phyloP scores from a whole-genome alignment of 2,888 invertebrate genomes.

The Nomada fabriciana region DNA sequence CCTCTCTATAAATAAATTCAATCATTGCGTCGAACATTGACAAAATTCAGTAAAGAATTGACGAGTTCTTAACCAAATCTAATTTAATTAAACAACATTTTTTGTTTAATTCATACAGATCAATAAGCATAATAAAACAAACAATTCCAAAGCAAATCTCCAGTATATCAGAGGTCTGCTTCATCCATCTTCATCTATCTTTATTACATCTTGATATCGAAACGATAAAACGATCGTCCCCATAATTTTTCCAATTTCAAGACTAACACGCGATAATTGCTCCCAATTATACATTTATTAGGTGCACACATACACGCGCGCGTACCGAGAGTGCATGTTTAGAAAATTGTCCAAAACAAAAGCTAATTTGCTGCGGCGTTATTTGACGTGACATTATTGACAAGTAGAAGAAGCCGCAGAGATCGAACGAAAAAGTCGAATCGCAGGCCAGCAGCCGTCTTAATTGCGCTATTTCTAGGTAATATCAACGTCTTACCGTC shows the following conservation, averaged over 20 bases:
- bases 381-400: conserved; percentile 59
- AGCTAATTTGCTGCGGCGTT: conserved; percentile 24
- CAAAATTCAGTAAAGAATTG: too few relatives aligned
- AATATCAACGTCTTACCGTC: conserved; percentile 49
- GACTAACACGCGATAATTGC: conserved; percentile 16
- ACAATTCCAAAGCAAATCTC: neutral
- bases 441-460: conserved; percentile 20
- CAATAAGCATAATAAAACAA: too few relatives aligned
- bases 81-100: too few relatives aligned
- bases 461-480: conserved; percentile 52
- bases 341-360: conserved; percentile 23
- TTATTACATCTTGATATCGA: neutral
- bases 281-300: conserved; percentile 36
- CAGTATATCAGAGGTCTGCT: neutral
- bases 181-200: neutral
- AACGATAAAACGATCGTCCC: conserved; percentile 1
- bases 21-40: too few relatives aligned
- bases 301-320: conserved; percentile 5
- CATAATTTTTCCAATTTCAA: conserved; percentile 13
- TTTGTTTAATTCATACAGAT: too few relatives aligned
- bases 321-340: conserved; percentile 30
- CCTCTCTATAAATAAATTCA: too few relatives aligned
- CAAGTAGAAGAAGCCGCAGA: conserved; percentile 12
- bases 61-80: too few relatives aligned
- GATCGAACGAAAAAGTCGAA: conserved; percentile 27